Evolutionary conservation across 2,113 vertebrate genomes (phyloP).

Genomic region (Dasyprocta punctata): DNA sequence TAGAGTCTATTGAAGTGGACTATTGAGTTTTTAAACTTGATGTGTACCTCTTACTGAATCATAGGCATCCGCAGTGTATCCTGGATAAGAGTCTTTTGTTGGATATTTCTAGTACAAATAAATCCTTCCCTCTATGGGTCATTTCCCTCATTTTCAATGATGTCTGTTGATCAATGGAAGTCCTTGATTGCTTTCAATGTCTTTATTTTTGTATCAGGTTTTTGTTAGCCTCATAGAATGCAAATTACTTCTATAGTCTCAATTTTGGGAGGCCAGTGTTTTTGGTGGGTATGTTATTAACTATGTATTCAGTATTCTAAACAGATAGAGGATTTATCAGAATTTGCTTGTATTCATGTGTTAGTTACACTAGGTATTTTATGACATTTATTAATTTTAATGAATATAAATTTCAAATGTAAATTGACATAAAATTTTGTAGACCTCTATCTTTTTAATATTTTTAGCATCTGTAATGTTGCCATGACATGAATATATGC

Average conservation of each 20-base stretch:
- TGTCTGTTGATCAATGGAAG: not conserved
- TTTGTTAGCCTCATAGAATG: not conserved
- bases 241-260: not conserved
- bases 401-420: not conserved
- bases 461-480: not conserved
- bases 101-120: not conserved
- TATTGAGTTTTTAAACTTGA: not conserved
- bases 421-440: not conserved
- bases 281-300: not conserved
- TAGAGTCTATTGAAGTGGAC: not conserved
- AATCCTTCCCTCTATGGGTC: not conserved
- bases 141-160: not conserved
- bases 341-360: not conserved
- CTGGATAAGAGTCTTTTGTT: not conserved
- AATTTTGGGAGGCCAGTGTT: not conserved
- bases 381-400: not conserved
- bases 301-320: not conserved
- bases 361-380: not conserved
- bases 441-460: not conserved
- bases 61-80: not conserved
- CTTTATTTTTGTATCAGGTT: not conserved
- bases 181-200: not conserved
- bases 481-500: not conserved
- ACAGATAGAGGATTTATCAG: not conserved
- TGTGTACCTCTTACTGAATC: not conserved